Conservation (phyloP, 1,140 invertebrate species). For the Belonocnema kinseyi region DNA sequence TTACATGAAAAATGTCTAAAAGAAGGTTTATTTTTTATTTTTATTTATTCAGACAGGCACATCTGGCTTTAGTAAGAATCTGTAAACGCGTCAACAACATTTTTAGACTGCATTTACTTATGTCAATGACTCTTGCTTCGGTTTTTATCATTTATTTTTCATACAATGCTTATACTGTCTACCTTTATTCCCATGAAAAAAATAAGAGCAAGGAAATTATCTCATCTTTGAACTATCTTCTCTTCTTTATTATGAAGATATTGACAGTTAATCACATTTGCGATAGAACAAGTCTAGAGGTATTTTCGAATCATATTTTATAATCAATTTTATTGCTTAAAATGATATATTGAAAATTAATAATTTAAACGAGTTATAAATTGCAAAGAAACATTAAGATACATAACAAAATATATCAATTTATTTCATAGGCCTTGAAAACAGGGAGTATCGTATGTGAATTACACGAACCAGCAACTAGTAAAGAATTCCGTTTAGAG, state of each 20-base stretch:
- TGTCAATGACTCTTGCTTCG: conserved; percentile 33
- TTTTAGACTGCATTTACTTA: conserved; percentile 32
- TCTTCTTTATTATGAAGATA: conserved; percentile 26
- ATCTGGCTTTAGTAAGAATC: conserved; percentile 31
- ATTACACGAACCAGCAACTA: conserved; percentile 37
- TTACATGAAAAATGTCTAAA: neutral
- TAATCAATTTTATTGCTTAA: neutral
- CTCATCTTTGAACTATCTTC: neutral
- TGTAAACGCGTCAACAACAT: conserved; percentile 9
- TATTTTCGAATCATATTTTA: neutral
- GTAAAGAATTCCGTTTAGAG: conserved; percentile 22
- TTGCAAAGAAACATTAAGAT: neutral
- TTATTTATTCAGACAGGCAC: conserved; percentile 10
- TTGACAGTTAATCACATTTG: conserved; percentile 5
- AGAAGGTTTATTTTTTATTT: neutral
- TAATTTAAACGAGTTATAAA: neutral
- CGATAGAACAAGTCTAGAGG: neutral
- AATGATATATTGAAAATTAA: neutral
- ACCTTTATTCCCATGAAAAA: neutral
- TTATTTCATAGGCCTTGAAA: conserved; percentile 23
- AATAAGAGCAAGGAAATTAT: conserved; percentile 5
- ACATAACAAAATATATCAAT: neutral
- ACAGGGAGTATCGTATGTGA: conserved; percentile 36
- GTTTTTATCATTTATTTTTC: neutral
- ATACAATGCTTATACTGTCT: neutral